Evolutionary conservation across 2,797 vertebrate genomes (phyloP).

Genomic region (Coendou prehensilis): DNA sequence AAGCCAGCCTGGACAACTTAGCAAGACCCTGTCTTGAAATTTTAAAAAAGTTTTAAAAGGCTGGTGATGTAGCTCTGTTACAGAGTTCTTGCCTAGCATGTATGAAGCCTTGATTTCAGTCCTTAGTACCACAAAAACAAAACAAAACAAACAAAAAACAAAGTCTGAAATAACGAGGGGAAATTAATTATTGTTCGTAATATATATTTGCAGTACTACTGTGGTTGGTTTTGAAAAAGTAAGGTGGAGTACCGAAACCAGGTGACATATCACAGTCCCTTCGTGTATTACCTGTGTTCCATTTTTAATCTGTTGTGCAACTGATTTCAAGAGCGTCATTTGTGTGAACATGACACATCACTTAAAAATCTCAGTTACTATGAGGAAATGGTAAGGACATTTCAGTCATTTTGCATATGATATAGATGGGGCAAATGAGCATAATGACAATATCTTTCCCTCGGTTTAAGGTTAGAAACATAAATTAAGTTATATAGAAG

Average conservation of each 20-base stretch:
- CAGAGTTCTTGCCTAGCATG: background rate
- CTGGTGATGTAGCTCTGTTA: background rate
- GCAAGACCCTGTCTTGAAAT: background rate
- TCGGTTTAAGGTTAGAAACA: background rate
- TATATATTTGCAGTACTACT: background rate
- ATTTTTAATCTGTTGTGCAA: background rate
- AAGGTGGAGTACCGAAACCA: background rate
- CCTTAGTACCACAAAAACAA: background rate
- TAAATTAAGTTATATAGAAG: background rate
- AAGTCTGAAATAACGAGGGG: background rate
- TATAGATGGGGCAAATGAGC: background rate
- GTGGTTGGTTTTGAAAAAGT: background rate
- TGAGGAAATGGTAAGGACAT: background rate
- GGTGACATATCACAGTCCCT: background rate
- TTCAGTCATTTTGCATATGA: background rate
- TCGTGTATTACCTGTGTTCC: slow-evolving; percentile 19
- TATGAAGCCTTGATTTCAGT: background rate
- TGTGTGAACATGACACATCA: background rate
- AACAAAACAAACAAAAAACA: background rate
- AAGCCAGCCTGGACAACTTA: background rate
- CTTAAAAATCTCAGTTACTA: slow-evolving; percentile 13
- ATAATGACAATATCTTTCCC: background rate
- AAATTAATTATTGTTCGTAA: background rate
- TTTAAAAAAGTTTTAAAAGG: background rate
- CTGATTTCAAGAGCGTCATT: background rate